Conservation (phyloP, 1,140 invertebrate species). For the Cherax destructor region DNA sequence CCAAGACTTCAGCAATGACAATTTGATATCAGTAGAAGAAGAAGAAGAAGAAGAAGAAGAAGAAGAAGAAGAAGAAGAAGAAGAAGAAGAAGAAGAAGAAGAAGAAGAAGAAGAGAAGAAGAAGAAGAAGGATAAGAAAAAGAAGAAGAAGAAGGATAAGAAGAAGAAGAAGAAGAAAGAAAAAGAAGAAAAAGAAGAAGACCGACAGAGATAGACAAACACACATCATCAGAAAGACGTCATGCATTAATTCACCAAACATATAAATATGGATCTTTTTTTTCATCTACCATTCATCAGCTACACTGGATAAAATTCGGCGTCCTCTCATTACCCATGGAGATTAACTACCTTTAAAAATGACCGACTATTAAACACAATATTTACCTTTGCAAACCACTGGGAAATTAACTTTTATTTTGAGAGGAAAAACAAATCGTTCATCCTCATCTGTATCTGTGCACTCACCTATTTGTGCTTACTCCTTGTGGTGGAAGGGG, state of each 20-base stretch:
- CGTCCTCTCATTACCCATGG: background rate
- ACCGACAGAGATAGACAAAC: no score
- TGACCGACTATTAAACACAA: background rate
- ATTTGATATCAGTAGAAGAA: background rate
- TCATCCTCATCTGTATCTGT: no score
- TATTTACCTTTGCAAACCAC: background rate
- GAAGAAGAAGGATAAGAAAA: background rate
- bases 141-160: background rate
- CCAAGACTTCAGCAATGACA: background rate
- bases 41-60: slow-evolving; percentile 3
- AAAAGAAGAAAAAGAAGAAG: background rate
- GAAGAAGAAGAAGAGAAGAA: slow-evolving; percentile 20
- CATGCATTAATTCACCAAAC: no score
- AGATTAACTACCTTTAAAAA: background rate
- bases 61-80: slow-evolving; percentile 18
- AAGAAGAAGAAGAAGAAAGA: background rate
- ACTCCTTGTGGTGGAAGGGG: no score
- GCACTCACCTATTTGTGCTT: no score
- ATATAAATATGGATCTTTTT: no score
- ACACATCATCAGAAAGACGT: background rate
- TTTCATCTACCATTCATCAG: background rate
- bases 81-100: slow-evolving; percentile 21
- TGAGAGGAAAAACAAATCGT: background rate
- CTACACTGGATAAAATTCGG: background rate
- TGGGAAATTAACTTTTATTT: background rate